Evolutionary conservation across 1,140 invertebrate genomes (phyloP).

Genomic region (Tetramorium parvispinum): DNA sequence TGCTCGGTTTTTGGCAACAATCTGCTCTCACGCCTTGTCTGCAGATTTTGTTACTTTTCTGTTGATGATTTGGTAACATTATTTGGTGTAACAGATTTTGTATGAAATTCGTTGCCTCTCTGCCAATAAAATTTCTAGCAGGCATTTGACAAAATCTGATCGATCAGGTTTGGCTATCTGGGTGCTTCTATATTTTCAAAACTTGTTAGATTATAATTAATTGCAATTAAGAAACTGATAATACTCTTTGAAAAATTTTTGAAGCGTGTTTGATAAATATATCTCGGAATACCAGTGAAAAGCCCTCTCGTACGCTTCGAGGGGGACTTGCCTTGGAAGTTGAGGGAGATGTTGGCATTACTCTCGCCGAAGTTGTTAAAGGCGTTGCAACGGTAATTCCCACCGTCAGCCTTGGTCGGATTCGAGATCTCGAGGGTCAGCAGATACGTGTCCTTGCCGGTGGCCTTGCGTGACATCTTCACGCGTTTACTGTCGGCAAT

Average conservation of each 20-base stretch:
- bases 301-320: constrained; percentile 49
- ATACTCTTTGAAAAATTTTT: background rate
- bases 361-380: constrained; percentile 99
- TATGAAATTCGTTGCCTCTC: no score
- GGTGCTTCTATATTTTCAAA: background rate
- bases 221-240: background rate
- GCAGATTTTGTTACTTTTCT: no score
- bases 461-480: constrained; percentile 94
- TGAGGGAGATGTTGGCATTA: constrained; percentile 99
- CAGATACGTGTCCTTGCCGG: constrained; percentile 95
- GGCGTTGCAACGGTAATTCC: constrained; percentile 99
- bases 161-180: no score
- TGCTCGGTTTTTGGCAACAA: no score
- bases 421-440: constrained; percentile 96
- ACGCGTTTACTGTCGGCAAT: constrained; percentile 93
- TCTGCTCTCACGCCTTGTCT: no score
- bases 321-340: constrained; percentile 96
- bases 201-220: background rate
- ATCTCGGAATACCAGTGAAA: constrained; percentile 31
- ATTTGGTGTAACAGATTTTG: no score
- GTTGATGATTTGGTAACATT: no score
- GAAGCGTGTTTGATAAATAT: background rate
- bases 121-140: no score
- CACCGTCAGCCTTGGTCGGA: constrained; percentile 97
- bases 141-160: no score